Base-by-base conservation (phyloP, 2,888 invertebrate genomes). In the Galerucella pusilla region DNA sequence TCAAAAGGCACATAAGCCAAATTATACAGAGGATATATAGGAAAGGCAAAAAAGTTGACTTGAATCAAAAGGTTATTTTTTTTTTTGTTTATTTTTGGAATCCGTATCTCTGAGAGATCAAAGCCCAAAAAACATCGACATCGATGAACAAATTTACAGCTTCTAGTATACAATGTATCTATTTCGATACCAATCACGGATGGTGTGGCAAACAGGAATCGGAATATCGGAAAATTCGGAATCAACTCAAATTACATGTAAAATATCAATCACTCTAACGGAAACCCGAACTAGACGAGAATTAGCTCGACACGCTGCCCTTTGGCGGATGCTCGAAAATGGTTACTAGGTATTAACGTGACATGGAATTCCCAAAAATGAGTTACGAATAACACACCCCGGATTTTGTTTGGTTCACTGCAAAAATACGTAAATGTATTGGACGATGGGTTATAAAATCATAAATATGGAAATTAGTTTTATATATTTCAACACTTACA, bases 211-310 rank as follows among this genome's bases (percentile, higher is more conserved):
- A 16, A 64, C 20, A 20, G 45, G n/a, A 20, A 35, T n/a, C 35
- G 35, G 14, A 61, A 28, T 42, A 45, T 64, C 46, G 45, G 64
- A 45, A 64, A 64, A 42, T 42, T 64, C 64, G 46, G 46, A 65
- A 65, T 65, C 64, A 42, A 65, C 46, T 65, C 64, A 65, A 65
- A 65, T 65, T 65, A 65, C 64, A 65, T 65, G 64, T 65, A 45
- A 65, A 65, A 65, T 65, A 65, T 65, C 64, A 65, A 46, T 65
- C 64, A 65, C 64, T 65, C 46, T 12, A 65, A 65, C 64, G 64
- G 64, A 65, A 46, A 45, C 45, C 45, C 46, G 20, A 57, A 57
- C 57, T 20, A 46, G 42, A 11, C 16, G 64, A 46, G 64, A 46
- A 65, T 65, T 65, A 65, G 20, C 64, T 4, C 42, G 45, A 20